Conservation (phyloP, 2,888 invertebrate genomes). For the Euphydryas editha region DNA sequence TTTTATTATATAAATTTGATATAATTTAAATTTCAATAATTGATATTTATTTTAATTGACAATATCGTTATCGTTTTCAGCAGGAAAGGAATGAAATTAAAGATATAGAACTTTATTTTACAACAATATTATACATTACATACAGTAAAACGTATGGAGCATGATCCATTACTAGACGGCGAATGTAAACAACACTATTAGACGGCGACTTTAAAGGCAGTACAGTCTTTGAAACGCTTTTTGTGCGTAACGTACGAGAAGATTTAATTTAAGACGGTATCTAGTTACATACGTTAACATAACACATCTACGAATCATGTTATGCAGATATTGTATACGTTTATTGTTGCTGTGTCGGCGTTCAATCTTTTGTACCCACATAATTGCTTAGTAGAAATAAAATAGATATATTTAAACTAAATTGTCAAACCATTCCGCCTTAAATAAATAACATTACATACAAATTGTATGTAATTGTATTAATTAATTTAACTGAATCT, state of each 20-base stretch:
- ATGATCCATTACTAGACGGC: slow-evolving; percentile 63
- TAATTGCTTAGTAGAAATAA: too few relatives aligned
- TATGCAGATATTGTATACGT: background rate
- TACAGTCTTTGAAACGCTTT: slow-evolving; percentile 51
- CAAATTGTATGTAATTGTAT: too few relatives aligned
- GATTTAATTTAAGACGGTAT: slow-evolving; percentile 47
- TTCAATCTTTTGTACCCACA: too few relatives aligned
- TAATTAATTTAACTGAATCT: too few relatives aligned
- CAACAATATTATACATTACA: too few relatives aligned
- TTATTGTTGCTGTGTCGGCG: background rate
- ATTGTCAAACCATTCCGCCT: too few relatives aligned
- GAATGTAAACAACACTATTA: slow-evolving; percentile 63
- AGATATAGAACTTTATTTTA: too few relatives aligned
- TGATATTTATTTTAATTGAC: background rate
- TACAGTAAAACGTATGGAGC: too few relatives aligned
- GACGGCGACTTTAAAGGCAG: slow-evolving; percentile 70
- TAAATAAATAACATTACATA: too few relatives aligned
- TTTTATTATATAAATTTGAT: background rate
- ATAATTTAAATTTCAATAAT: background rate
- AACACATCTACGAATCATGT: slow-evolving; percentile 2
- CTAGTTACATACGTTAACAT: slow-evolving; percentile 12
- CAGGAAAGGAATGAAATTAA: too few relatives aligned
- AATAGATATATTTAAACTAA: background rate
- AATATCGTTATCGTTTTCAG: too few relatives aligned
- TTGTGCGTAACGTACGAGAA: slow-evolving; percentile 52